Evolutionary conservation across 1,140 invertebrate genomes (phyloP).

Genomic region (Drosophila leontia): DNA sequence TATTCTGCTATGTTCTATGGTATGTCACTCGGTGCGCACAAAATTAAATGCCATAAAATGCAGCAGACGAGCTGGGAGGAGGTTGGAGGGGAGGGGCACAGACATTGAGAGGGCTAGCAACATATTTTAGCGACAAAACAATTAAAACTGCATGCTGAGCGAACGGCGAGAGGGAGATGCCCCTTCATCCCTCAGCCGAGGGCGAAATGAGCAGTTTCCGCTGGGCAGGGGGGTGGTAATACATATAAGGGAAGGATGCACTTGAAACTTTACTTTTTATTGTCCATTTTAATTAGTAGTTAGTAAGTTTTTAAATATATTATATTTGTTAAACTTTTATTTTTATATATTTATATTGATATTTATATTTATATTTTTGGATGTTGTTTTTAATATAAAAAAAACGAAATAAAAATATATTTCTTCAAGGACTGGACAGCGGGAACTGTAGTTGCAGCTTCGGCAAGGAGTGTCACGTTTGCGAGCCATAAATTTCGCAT

Average conservation of each 20-base stretch:
- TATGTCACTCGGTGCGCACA: slow-evolving; percentile 12
- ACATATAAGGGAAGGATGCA: background rate
- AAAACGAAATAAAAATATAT: background rate
- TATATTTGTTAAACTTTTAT: background rate
- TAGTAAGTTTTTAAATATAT: background rate
- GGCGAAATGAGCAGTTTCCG: slow-evolving; percentile 70
- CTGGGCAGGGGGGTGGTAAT: slow-evolving; percentile 1
- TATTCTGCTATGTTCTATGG: slow-evolving; percentile 21
- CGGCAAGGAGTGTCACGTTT: slow-evolving; percentile 66
- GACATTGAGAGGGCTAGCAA: slow-evolving; percentile 26
- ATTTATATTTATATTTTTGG: too few relatives aligned
- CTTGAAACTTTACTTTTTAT: background rate
- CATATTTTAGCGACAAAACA: slow-evolving; percentile 73
- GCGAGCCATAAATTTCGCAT: slow-evolving; percentile 75
- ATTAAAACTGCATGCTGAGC: slow-evolving; percentile 76
- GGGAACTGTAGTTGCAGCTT: slow-evolving; percentile 21
- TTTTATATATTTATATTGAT: background rate
- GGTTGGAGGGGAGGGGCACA: background rate
- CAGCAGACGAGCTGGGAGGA: slow-evolving; percentile 3
- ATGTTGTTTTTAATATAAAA: too few relatives aligned
- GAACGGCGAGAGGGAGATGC: slow-evolving; percentile 34
- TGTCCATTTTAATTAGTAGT: background rate
- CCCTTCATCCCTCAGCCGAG: slow-evolving; percentile 22
- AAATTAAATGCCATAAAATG: slow-evolving; percentile 77
- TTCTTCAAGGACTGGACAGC: background rate